A percentile compares a stretch with the other conserved stretches of the same genome.
phyloP scores from a whole-genome alignment of 35 echinoderm and acorn worm species.

The Stichopus chloronotus region DNA sequence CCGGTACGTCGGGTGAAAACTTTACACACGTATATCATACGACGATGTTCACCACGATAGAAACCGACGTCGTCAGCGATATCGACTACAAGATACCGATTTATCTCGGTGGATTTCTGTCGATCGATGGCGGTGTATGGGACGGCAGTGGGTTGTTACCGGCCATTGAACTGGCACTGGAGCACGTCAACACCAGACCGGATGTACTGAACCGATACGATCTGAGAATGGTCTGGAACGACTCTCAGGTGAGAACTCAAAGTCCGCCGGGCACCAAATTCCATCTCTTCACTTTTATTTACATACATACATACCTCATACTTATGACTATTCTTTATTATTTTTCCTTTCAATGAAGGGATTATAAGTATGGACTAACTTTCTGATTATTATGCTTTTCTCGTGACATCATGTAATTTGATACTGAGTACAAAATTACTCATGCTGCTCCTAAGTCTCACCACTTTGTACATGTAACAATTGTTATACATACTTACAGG shows the following conservation, averaged over 20 bases:
- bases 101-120: slow-evolving; percentile 78
- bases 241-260: slow-evolving; percentile 75
- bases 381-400: too few relatives aligned
- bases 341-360: too few relatives aligned
- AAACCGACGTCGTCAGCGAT: background rate
- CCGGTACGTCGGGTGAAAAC: background rate
- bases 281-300: background rate
- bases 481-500: too few relatives aligned
- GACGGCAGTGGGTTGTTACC: slow-evolving; percentile 85
- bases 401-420: too few relatives aligned
- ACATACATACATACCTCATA: too few relatives aligned
- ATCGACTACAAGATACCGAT: slow-evolving; percentile 48
- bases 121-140: slow-evolving; percentile 70
- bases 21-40: background rate
- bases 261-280: too few relatives aligned
- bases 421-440: too few relatives aligned
- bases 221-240: slow-evolving; percentile 85
- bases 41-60: background rate
- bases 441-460: too few relatives aligned
- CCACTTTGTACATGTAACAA: too few relatives aligned
- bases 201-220: slow-evolving; percentile 75
- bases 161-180: slow-evolving; percentile 76
- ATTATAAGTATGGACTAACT: too few relatives aligned
- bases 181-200: slow-evolving; percentile 69
- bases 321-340: too few relatives aligned